Evolutionary conservation across 2,113 vertebrate species (phyloP), one percentile per base, ranked within the genome.

Genomic region (Romanogobio albipinnatus): DNA sequence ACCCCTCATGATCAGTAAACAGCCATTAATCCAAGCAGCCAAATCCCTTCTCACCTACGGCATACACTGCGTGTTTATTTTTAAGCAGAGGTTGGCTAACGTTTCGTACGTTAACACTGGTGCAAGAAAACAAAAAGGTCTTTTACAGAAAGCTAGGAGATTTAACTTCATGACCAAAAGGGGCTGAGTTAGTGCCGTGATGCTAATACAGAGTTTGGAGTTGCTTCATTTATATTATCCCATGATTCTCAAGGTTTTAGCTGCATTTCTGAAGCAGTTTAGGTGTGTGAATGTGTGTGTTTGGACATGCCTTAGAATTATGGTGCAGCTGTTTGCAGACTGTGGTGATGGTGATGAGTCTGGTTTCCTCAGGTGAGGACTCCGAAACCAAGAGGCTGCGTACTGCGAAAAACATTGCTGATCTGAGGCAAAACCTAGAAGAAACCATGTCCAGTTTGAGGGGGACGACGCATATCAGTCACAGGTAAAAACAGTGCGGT

Each of bases 371-470:
- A 97, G 96, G 93, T 56, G 96, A 97, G 89, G 96, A 97, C 66
- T 93, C 96, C 0, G 96, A 97, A 91, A 92, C 95, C 0, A 94
- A 96, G 61, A 91, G 96, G 1, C 84, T 96, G 33, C 92, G 95
- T 61, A 97, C 96, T 0, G 96, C 96, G 86, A 97, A 96, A 71
- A 97, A 97, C 92, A 97, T 97, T 0, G 96, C 96, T 0, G 96
- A 97, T 64, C 94, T 97, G 3, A 94, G 96, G n/a, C 96, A 97
- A 92, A 97, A 97, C 86, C 86, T 97, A 85, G 96, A 97, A 89
- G 96, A 97, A 86, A 97, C 96, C 0, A 97, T 97, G 96, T 97
- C 96, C 89, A 96, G 95, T 24, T 89, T 97, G 70, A 87, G 96
- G 83, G 96, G 96, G 85, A 96, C 71, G 17, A 51, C 96, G 62